phyloP scores from a whole-genome alignment of 1,140 invertebrate species.

The Plectus sambesii region DNA sequence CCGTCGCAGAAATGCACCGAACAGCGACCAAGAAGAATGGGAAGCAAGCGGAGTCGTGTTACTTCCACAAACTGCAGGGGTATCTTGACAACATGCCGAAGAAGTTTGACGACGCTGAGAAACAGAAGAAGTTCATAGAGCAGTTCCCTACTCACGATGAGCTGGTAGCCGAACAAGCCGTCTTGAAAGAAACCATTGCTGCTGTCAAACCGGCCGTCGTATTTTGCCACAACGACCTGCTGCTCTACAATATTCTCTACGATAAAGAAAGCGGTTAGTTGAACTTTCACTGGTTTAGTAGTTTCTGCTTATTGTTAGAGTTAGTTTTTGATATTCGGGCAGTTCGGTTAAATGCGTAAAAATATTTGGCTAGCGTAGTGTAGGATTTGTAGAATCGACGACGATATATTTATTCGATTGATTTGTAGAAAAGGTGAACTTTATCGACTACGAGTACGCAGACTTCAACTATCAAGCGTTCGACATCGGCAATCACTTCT shows the following conservation, averaged over 20 bases:
- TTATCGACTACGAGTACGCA: conserved; percentile 97
- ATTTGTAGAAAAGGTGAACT: conserved; percentile 57
- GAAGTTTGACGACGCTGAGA: conserved; percentile 18
- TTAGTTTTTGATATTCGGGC: too few relatives aligned
- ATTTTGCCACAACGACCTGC: conserved; percentile 92
- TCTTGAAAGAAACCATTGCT: conserved; percentile 58
- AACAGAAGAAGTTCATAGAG: conserved; percentile 31
- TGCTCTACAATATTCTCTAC: conserved; percentile 82
- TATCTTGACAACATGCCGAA: conserved; percentile 20
- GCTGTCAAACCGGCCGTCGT: conserved; percentile 66
- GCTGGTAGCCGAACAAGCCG: conserved; percentile 59
- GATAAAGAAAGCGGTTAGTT: conserved; percentile 55
- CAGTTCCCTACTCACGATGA: conserved; percentile 57
- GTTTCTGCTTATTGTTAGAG: too few relatives aligned
- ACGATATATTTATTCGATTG: conserved; percentile 17
- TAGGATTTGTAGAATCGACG: conserved; percentile 10
- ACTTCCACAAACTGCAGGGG: too few relatives aligned
- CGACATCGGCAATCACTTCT: conserved; percentile 96
- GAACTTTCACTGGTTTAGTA: conserved; percentile 6
- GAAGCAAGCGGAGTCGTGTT: too few relatives aligned
- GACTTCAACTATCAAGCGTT: conserved; percentile 83
- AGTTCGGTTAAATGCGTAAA: too few relatives aligned
- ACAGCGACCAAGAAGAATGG: too few relatives aligned
- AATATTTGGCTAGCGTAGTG: conserved; percentile 1
- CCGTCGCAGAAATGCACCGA: too few relatives aligned